These are phyloP conservation scores for Piaya cayana DNA, from an alignment of 2,113 vertebrate species.

Conservation along the genomic window DNA sequence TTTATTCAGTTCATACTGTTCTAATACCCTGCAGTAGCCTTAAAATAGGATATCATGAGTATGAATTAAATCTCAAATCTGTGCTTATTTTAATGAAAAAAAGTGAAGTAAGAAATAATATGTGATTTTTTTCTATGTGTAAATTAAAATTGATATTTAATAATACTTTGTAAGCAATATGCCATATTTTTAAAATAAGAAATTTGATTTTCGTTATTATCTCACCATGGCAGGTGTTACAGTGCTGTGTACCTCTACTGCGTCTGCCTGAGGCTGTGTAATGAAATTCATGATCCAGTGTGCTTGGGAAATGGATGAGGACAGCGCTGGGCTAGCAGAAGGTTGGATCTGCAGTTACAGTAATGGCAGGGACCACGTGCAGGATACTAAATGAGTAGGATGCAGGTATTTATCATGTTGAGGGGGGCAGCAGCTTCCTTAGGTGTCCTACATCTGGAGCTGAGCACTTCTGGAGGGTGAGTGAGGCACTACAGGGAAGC, in stretches of 20 bases:
- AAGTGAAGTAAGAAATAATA: neutral
- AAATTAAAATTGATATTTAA: neutral
- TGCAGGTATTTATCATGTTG: neutral
- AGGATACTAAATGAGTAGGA: neutral
- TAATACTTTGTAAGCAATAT: neutral
- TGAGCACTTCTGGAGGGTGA: neutral
- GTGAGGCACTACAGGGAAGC: neutral
- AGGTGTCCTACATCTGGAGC: neutral
- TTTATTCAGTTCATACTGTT: neutral
- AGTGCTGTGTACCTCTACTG: neutral
- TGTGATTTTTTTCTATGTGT: neutral
- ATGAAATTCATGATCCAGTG: neutral
- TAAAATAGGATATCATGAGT: neutral
- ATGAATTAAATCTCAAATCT: neutral
- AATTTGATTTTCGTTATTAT: neutral
- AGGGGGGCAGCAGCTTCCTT: neutral
- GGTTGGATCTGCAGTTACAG: rapidly evolving
- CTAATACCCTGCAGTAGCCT: neutral
- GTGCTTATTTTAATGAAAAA: neutral
- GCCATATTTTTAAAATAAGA: neutral
- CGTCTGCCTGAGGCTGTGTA: neutral
- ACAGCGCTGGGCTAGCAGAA: neutral
- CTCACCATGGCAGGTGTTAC: rapidly evolving
- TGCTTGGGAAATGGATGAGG: neutral
- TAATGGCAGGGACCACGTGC: neutral